These are phyloP conservation scores for Syngnathus floridae DNA, from an alignment of 2,113 vertebrate genomes.

Conservation along the genomic window DNA sequence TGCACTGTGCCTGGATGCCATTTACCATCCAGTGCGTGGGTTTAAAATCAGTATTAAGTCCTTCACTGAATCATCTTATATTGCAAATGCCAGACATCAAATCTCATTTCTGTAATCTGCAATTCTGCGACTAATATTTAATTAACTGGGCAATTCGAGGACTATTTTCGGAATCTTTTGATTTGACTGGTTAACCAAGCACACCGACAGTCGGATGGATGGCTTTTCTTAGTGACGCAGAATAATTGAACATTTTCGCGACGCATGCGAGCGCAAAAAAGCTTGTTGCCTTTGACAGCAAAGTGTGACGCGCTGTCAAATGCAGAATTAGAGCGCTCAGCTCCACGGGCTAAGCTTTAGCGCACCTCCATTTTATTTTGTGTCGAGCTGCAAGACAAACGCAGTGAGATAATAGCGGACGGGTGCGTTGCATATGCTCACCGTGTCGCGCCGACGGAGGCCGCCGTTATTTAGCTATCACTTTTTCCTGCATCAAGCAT, in stretches of 20 bases:
- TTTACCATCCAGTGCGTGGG: background rate
- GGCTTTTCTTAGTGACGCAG: conserved; percentile 53
- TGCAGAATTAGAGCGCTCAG: background rate
- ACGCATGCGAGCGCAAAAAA: background rate
- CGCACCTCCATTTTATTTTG: conserved; percentile 63
- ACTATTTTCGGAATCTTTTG: background rate
- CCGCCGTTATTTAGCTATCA: background rate
- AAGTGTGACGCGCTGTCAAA: conserved; percentile 13
- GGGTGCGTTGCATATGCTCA: conserved; percentile 35
- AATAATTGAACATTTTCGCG: conserved; percentile 19
- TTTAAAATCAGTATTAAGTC: background rate
- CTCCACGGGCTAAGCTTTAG: conserved; percentile 21
- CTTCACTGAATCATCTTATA: background rate
- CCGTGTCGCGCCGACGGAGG: background rate
- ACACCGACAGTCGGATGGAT: conserved; percentile 13
- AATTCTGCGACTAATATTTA: background rate
- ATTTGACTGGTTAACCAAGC: conserved; percentile 21
- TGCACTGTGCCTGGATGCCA: background rate
- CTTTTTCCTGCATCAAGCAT: background rate
- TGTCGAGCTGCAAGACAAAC: conserved; percentile 48
- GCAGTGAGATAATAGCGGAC: conserved; percentile 41
- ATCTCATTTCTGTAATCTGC: background rate
- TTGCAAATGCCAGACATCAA: background rate
- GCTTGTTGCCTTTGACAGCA: background rate
- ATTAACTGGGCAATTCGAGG: background rate